A percentile compares a stretch with the other conserved stretches of the same genome.
Evolutionary conservation across 2,113 vertebrate genomes (phyloP).

Genomic region (Ramphastos sulfuratus): DNA sequence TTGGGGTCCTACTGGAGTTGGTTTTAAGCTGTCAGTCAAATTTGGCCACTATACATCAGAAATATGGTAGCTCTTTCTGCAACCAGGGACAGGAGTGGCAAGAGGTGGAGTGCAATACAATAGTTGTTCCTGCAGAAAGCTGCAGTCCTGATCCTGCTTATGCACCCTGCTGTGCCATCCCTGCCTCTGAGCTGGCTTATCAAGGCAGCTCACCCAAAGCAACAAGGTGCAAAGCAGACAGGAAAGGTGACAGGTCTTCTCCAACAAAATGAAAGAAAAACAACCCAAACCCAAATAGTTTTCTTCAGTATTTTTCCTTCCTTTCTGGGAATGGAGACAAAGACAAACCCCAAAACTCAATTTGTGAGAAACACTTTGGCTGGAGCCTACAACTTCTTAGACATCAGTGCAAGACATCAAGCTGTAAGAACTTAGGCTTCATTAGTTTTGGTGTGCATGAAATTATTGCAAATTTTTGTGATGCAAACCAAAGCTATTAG

Average conservation of each 20-base stretch:
- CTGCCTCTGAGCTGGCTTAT: not conserved
- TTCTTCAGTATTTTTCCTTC: not conserved
- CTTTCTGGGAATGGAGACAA: not conserved
- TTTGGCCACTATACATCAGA: not conserved
- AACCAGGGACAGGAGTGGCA: not conserved
- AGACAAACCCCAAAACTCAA: not conserved
- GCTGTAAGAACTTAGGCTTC: not conserved
- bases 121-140: not conserved
- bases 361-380: not conserved
- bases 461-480: not conserved
- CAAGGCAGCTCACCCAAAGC: not conserved
- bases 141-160: not conserved
- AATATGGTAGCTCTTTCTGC: not conserved
- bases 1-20: not conserved
- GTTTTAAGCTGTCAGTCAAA: not conserved
- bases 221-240: not conserved
- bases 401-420: not conserved
- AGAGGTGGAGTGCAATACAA: not conserved
- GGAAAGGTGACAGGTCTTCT: not conserved
- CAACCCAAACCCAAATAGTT: not conserved
- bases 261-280: not conserved
- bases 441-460: not conserved
- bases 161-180: not conserved
- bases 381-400: not conserved
- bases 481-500: not conserved